Conservation (phyloP, 2,113 vertebrate species). For the Platysternon megacephalum region DNA sequence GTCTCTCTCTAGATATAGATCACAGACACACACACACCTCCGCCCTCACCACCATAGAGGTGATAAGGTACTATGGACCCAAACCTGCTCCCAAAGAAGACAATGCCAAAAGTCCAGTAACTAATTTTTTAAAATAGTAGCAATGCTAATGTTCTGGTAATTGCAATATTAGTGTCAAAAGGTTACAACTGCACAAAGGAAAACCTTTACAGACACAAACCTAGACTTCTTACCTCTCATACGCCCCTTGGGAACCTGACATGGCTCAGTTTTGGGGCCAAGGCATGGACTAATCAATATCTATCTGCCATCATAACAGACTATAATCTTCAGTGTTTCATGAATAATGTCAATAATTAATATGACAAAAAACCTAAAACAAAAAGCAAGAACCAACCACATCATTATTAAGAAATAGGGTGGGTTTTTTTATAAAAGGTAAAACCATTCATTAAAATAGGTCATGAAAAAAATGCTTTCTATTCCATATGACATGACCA, state of each 20-base stretch:
- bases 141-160: slow-evolving; percentile 39
- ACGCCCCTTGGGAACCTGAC: not conserved
- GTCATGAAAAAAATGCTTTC: slow-evolving; percentile 18
- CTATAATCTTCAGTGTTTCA: not conserved
- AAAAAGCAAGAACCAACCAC: not conserved
- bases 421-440: not conserved
- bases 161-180: slow-evolving; percentile 22
- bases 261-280: not conserved
- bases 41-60: not conserved
- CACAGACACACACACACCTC: slow-evolving; percentile 17
- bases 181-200: slow-evolving; percentile 46
- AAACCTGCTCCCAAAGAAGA: not conserved
- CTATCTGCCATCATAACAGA: not conserved
- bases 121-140: not conserved
- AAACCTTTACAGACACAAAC: slow-evolving; percentile 42
- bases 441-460: slow-evolving; percentile 3
- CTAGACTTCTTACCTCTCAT: slow-evolving; percentile 44
- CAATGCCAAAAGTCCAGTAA: not conserved
- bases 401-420: not conserved
- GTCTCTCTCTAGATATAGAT: not conserved
- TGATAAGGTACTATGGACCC: not conserved
- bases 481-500: not conserved
- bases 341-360: not conserved
- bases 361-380: not conserved
- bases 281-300: not conserved